Percentiles rank a stretch among this genome's conserved stretches.
Conservation (phyloP, 2,797 vertebrate species). For the Aphelocoma californica region DNA sequence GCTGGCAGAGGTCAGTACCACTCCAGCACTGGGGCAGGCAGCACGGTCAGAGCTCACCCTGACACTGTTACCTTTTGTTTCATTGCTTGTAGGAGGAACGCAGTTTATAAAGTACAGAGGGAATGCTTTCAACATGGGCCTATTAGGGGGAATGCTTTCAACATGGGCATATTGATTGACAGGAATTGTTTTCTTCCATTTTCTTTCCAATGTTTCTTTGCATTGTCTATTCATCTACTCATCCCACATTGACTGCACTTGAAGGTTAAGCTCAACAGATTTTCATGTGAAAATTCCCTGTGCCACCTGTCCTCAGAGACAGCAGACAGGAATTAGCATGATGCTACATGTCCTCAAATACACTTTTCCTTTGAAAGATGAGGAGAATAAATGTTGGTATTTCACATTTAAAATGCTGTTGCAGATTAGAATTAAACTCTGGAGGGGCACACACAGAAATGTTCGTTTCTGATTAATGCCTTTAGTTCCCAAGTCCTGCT, state of each 20-base stretch:
- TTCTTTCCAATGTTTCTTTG: neutral
- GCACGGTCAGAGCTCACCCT: rapidly evolving
- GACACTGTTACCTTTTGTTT: neutral
- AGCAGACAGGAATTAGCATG: rapidly evolving
- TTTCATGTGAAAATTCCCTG: neutral
- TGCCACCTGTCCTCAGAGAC: neutral
- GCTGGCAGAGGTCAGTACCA: neutral
- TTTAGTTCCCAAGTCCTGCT: neutral
- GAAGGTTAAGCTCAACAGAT: neutral
- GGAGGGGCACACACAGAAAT: neutral
- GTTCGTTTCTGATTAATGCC: neutral
- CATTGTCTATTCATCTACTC: neutral
- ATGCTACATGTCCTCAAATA: neutral
- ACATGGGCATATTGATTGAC: neutral
- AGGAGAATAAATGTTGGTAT: neutral
- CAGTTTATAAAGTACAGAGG: neutral
- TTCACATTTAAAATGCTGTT: neutral
- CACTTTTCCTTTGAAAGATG: neutral
- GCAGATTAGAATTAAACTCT: neutral
- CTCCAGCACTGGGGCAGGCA: neutral
- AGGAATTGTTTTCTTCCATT: neutral
- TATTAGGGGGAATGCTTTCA: neutral
- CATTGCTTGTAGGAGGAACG: neutral
- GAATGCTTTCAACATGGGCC: neutral
- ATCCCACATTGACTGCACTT: neutral